phyloP scores from a whole-genome alignment of 2,797 vertebrate genomes.

The Cebuella pygmaea region DNA sequence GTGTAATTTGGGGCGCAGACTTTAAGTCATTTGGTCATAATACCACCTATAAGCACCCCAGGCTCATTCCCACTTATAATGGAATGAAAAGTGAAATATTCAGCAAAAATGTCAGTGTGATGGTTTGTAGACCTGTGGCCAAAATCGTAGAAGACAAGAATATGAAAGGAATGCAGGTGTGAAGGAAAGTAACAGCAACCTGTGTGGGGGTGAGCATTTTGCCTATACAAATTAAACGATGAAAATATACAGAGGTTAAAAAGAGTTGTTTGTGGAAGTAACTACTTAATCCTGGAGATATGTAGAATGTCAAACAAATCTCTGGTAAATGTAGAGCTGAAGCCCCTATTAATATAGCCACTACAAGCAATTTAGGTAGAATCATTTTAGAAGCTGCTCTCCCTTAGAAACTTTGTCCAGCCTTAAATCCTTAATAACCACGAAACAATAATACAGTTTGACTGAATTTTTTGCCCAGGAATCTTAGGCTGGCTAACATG shows the following conservation, averaged over 20 bases:
- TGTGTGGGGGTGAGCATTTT: not conserved
- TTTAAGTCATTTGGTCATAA: not conserved
- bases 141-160: not conserved
- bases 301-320: not conserved
- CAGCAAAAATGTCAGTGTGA: not conserved
- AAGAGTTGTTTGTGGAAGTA: not conserved
- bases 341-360: not conserved
- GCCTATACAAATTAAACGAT: not conserved
- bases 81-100: not conserved
- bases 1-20: not conserved
- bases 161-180: not conserved
- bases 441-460: not conserved
- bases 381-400: not conserved
- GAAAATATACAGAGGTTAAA: not conserved
- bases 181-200: not conserved
- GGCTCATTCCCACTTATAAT: not conserved
- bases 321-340: not conserved
- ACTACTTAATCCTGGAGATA: not conserved
- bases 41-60: not conserved
- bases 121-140: not conserved
- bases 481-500: not conserved
- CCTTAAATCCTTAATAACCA: conserved; percentile 40
- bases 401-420: not conserved
- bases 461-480: not conserved
- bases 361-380: not conserved